phyloP scores from a whole-genome alignment of 2,113 vertebrate species.

The Platichthys flesus region DNA sequence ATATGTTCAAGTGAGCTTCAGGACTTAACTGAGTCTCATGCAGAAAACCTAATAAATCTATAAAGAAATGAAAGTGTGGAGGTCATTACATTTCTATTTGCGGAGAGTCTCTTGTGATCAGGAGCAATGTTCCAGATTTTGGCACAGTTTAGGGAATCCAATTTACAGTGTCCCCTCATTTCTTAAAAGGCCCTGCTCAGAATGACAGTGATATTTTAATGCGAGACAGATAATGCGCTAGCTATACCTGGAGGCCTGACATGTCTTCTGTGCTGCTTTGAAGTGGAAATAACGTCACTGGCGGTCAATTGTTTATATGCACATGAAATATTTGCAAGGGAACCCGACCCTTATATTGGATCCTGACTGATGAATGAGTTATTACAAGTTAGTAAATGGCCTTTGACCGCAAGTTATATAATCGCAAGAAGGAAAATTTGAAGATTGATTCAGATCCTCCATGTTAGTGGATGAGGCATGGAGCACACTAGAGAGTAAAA shows the following conservation, averaged over 20 bases:
- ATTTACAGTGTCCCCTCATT: constrained; percentile 53
- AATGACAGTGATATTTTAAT: constrained; percentile 31
- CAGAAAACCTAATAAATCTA: not conserved
- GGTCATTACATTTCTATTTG: constrained; percentile 53
- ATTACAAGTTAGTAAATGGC: too few relatives aligned
- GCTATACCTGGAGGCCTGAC: constrained; percentile 17
- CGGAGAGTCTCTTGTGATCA: constrained; percentile 54
- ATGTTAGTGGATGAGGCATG: not conserved
- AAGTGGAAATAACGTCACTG: constrained; percentile 14
- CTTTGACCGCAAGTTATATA: not conserved
- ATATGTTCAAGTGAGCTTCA: not conserved
- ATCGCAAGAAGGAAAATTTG: not conserved
- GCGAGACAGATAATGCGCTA: constrained; percentile 13
- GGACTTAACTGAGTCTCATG: constrained; percentile 3
- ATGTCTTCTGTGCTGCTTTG: not conserved
- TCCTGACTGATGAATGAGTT: not conserved
- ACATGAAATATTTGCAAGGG: not conserved
- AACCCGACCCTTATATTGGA: not conserved
- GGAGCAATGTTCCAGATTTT: constrained; percentile 60
- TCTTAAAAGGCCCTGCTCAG: constrained; percentile 35
- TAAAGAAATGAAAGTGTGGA: constrained; percentile 23
- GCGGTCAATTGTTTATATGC: not conserved
- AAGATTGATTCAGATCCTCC: not conserved
- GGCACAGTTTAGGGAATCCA: constrained; percentile 53
- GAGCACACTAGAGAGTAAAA: too few relatives aligned